Evolutionary conservation across 2,888 invertebrate species (phyloP), one percentile per base, ranked within the genome.

Genomic region (Melieria picta): DNA sequence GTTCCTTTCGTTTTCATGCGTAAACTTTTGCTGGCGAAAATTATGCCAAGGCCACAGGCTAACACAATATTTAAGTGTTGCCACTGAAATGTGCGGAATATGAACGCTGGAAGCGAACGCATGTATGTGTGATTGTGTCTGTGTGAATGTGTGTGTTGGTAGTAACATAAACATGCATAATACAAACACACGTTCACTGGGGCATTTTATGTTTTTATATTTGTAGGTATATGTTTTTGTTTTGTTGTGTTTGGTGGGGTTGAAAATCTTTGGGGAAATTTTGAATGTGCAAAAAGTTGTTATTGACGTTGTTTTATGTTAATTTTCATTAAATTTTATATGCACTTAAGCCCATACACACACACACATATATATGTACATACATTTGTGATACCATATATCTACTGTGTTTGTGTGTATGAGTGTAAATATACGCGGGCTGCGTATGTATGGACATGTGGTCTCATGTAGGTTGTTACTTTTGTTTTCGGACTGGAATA

Each of bases 281-380:
- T 13, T 80, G 81, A 80, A 82, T 76, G 75, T 13, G 52, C 11
- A n/a, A 13, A 52, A 52, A 52, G 52, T 76, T 76, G 77, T 77
- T 78, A 81, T 82, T 82, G 82, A 79, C 79, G 79, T 73, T 76
- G 82, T 80, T 82, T 80, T 79, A 80, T 82, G 82, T 80, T 82
- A 80, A 80, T 80, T 82, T 80, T 80, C 82, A 80, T 80, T 82
- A 80, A 80, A 80, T 81, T 30, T 80, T 80, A 80, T 82, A 80
- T 80, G 82, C 82, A 82, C 82, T 80, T 80, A 81, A 78, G 82
- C 77, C 11, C 13, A 9, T 52, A 52, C 9, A 52, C 6, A 9
- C 2, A 52, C 13, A 52, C 6, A 9, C 2, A 52, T 4, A 52
- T 52, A 13, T 52, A 52, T 7, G 9, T 67, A 48, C 11, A 48